Evolutionary conservation across 2,888 invertebrate species (phyloP), one percentile per base, ranked within the genome.

Genomic region (Metellina segmentata): DNA sequence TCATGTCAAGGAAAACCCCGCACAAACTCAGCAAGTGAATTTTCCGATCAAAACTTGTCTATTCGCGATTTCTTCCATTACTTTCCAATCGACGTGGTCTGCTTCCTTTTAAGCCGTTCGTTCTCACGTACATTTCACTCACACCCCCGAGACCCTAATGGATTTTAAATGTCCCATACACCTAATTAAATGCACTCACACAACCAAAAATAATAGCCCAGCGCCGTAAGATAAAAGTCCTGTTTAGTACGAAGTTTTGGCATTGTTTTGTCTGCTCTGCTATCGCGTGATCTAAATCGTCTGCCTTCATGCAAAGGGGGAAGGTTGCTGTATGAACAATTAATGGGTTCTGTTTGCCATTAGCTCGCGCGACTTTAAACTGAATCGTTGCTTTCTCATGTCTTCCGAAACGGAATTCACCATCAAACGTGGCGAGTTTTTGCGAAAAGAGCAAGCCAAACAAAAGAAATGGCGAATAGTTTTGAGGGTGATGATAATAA

Each of bases 201-300:
- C 61, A 16, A 61, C 61, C 13, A 61, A 61, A 61, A 61, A 61
- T 61, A 61, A 61, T 61, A 9, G 61, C 61, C 11, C 34, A 34
- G 34, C 34, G 34, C 16, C 9, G 61, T 34, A 34, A 61, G 61
- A 61, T 61, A 61, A 61, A 61, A 61, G 13, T 61, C 61, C 61
- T 61, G 61, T 61, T 34, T 16, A 61, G 13, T 16, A 11, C 61
- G 61, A 61, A 16, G 61, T 61, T 61, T 16, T 61, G 16, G 61
- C 61, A 11, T 5, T 16, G 61, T 11, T 61, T 16, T 16, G 16
- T 5, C 61, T 16, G 7, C 61, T 9, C 61, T 9, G 11, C 61
- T 16, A 78, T 85, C 53, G 85, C 85, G 85, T 85, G 85, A 75
- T 85, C 75, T 13, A 75, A 75, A 61, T 75, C 82, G 72, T 82